Base-by-base conservation (phyloP, 2,113 vertebrate genomes). In the Phrynosoma blainvillii region DNA sequence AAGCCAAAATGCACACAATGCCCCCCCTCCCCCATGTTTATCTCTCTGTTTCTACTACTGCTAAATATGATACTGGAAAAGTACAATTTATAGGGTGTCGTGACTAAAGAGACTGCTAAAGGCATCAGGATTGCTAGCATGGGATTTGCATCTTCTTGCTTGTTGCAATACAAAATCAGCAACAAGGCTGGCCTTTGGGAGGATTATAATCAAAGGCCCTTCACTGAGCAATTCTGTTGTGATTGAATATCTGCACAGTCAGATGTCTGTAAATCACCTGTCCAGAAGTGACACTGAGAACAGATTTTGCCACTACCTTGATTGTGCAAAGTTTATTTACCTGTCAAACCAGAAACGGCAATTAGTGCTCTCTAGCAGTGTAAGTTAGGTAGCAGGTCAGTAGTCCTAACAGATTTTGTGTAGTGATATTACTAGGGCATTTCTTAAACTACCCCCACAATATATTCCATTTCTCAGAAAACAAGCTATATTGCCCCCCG, bases 221-320 rank as follows among this genome's bases (percentile, higher is more conserved):
- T 47, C 10, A 75, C 18, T 40, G 47, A 76, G 36, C 62, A 9
- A 27, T 27, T 52, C 68, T 79, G 30, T 32, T 85, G 68, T 42
- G 11, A 68, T 1, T 82, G 40, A 82, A 81, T 36, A 52, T 82
- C 3, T 82, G 20, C 47, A 66, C 73, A 82, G 42, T 87, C 56
- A 68, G 16, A 83, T 75, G 73, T 79, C 62, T 73, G 42, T 77
- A 87, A 88, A 68, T n/a, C 40, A 56, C 68, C 30, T 83, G 9
- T 70, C 59, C n/a, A 88, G 42, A 62, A 79, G n/a, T 86, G 59
- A 79, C 21, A 8, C 59, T 77, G 23, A 66, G 3, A 83, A 54
- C 32, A 70, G 3, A 20, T 83, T 65, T 76, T 78, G 23, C 40
- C 18, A 77, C 25, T 9, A 16, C 10, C n/a, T 76, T 84, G 83